Percentiles rank a stretch among this genome's conserved stretches.
Conservation (phyloP, 1,140 invertebrate genomes). For the Drosophila lowei region DNA sequence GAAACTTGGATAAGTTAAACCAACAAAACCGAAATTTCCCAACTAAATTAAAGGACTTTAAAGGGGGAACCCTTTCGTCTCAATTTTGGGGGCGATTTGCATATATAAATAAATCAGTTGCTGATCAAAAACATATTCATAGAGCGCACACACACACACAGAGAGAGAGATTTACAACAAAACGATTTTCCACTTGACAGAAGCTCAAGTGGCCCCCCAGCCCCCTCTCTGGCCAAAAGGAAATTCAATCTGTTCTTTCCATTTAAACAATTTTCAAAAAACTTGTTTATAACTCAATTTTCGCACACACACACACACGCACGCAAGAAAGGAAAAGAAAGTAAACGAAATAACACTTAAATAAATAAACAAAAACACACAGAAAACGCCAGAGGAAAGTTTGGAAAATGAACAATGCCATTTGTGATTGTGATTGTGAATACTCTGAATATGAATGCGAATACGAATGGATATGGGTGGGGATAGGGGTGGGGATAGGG, state of each 20-base stretch:
- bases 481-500: background rate
- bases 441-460: constrained; percentile 20
- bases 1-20: constrained; percentile 25
- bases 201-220: constrained; percentile 71
- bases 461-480: too few species aligned
- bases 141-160: constrained; percentile 42
- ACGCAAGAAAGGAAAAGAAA: background rate
- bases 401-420: constrained; percentile 63
- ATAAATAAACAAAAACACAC: constrained; percentile 67
- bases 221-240: constrained; percentile 16
- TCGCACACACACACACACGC: constrained; percentile 25
- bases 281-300: constrained; percentile 81
- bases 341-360: constrained; percentile 78
- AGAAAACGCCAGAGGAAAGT: constrained; percentile 60
- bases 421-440: constrained; percentile 41
- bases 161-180: constrained; percentile 49
- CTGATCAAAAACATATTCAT: constrained; percentile 78
- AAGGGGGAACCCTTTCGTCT: constrained; percentile 34
- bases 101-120: constrained; percentile 74
- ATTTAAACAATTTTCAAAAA: constrained; percentile 81
- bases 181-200: constrained; percentile 81
- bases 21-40: constrained; percentile 6
- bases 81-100: constrained; percentile 57
- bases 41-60: constrained; percentile 20
- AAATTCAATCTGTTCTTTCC: constrained; percentile 79